phyloP scores from a whole-genome alignment of 1,140 invertebrate species.

The Diuraphis noxia region DNA sequence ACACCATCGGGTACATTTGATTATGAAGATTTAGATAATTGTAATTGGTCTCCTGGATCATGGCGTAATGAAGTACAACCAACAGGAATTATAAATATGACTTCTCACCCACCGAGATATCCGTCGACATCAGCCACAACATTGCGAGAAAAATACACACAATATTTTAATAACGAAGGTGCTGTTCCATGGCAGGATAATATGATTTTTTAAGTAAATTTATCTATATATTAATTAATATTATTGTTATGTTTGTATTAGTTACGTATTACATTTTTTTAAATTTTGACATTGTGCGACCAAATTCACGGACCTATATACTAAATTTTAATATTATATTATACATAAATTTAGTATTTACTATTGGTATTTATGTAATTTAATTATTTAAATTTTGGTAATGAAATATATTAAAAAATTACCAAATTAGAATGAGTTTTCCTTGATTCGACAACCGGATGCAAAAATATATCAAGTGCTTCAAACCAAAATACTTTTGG shows the following conservation, averaged over 20 bases:
- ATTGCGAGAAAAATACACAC: conserved; percentile 51
- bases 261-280: too few species aligned
- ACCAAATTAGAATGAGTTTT: conserved; percentile 8
- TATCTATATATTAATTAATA: not conserved
- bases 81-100: not conserved
- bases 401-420: not conserved
- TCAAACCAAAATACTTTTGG: not conserved
- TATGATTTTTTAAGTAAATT: conserved; percentile 7
- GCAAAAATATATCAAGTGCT: too few species aligned
- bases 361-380: too few species aligned
- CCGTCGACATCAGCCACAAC: not conserved
- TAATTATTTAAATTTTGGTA: too few species aligned
- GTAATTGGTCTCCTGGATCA: conserved; percentile 56
- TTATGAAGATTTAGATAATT: conserved; percentile 55
- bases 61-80: conserved; percentile 14
- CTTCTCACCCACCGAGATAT: conserved; percentile 11
- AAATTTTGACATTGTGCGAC: too few species aligned
- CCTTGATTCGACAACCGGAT: not conserved
- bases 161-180: conserved; percentile 55
- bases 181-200: conserved; percentile 55
- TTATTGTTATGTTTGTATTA: not conserved
- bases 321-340: too few species aligned
- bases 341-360: too few species aligned
- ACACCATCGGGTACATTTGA: conserved; percentile 56
- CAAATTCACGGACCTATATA: too few species aligned